phyloP scores from a whole-genome alignment of 2,113 vertebrate species.

The Thoracochromis brauschi region DNA sequence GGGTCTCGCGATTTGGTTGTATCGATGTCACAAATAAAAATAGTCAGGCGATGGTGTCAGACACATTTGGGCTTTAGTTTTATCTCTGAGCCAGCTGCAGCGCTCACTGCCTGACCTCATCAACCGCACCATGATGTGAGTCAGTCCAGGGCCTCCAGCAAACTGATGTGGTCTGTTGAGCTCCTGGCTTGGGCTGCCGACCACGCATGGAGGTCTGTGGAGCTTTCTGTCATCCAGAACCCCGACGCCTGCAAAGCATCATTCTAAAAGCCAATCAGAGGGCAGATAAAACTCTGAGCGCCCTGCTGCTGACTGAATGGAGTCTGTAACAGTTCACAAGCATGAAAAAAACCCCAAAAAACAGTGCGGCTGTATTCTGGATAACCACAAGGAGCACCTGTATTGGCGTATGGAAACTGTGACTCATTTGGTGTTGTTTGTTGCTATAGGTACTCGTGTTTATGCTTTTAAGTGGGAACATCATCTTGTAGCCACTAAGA shows the following conservation, averaged over 20 bases:
- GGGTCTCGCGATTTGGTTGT: neutral
- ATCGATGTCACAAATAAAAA: conserved; percentile 20
- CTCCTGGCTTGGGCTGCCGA: neutral
- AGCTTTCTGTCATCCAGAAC: conserved; percentile 6
- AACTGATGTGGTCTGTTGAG: conserved; percentile 34
- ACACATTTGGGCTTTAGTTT: conserved; percentile 48
- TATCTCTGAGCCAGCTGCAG: conserved; percentile 32
- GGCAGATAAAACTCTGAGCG: conserved; percentile 14
- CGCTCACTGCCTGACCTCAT: conserved; percentile 60
- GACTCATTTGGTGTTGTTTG: conserved; percentile 38
- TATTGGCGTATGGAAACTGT: conserved; percentile 38
- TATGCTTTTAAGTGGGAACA: neutral
- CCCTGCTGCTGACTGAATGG: neutral
- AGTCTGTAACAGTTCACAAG: neutral
- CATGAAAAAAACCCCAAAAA: accelerated
- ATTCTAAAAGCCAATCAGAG: conserved; percentile 1
- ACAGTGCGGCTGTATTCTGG: neutral
- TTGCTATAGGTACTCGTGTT: conserved; percentile 33
- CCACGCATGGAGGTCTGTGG: conserved; percentile 13
- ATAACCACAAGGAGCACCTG: conserved; percentile 35
- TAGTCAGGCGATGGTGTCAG: conserved; percentile 45
- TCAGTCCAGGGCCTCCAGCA: conserved; percentile 23
- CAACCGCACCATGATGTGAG: conserved; percentile 43
- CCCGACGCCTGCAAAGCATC: neutral
- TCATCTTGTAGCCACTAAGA: neutral